Percentiles rank a stretch among this genome's conserved stretches.
Conservation (phyloP, 1,140 invertebrate genomes). For the Drosophila nebulosa region DNA sequence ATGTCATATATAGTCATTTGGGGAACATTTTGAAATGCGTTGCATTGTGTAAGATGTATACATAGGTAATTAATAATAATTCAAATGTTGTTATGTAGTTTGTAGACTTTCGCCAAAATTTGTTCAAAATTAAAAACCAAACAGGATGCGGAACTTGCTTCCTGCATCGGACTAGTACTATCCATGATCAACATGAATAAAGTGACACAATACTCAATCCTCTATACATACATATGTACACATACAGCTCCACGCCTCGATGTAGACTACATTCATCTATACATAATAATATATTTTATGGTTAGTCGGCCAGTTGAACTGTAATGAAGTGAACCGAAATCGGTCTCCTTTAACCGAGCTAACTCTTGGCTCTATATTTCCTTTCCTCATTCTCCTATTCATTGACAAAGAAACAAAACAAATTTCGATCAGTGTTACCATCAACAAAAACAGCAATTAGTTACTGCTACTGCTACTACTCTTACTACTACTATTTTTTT, state of each 20-base stretch:
- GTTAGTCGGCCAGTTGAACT: not conserved
- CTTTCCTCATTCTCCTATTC: not conserved
- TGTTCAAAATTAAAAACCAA: not conserved
- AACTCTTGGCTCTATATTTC: not conserved
- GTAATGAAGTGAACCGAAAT: not conserved
- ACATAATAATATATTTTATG: not conserved
- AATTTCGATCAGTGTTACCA: not conserved
- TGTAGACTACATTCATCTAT: not conserved
- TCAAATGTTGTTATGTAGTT: constrained; percentile 10
- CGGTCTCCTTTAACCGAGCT: not conserved
- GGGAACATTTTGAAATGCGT: not conserved
- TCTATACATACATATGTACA: not conserved
- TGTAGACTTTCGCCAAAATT: not conserved
- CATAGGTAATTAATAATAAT: constrained; percentile 3
- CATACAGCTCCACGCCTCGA: not conserved
- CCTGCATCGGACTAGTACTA: not conserved
- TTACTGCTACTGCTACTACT: not conserved
- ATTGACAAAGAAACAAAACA: not conserved
- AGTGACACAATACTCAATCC: not conserved
- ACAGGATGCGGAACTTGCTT: not conserved
- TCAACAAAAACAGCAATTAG: not conserved
- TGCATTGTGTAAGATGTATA: not conserved
- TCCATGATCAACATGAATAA: not conserved
- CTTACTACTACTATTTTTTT: not conserved
- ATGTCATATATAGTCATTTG: not conserved